Base-by-base conservation (phyloP, 2,888 invertebrate genomes). In the Buathra laborator region DNA sequence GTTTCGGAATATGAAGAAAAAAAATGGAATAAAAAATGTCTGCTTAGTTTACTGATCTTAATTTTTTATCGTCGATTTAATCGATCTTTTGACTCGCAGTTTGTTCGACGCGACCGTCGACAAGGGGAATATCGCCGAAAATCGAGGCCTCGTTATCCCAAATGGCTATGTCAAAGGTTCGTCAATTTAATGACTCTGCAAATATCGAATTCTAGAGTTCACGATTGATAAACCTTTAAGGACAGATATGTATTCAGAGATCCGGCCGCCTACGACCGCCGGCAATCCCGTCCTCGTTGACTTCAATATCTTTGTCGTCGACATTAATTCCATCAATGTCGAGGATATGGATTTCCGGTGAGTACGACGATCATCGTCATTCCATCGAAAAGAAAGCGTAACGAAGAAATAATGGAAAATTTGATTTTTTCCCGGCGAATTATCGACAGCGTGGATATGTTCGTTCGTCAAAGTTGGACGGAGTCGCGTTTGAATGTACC, bases 291-390 rank as follows among this genome's bases (percentile, higher is more conserved):
- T 97, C 79, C 94, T 96, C 87, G 97, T 98, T 62, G 96, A 97
- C 90, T 97, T 97, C 94, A 97, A 97, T 91, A 96, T 98, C 92
- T 97, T 97, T 93, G 96, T 98, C 53, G 97, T 97, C 86, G 97
- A 98, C 93, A 97, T 98, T 85, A 97, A 97, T 94, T 97, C 97
- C 29, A 97, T 98, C 88, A 97, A 97, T 92, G 97, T 97, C 85
- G 97, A 97, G 94, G 97, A 97, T 91, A 97, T 97, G 97, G 97
- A 97, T 94, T 97, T 98, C 94, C 96, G 97, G 97, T 97, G 94
- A 94, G 87, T 86, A 12, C 1, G 6, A 76, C 24, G 12, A 48
- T 3, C 37, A 32, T 43, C 48, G 16, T 62, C 14, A 32, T 32
- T 3, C 29, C n/a, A 29, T n/a, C 1, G 29, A 5, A 62, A 9